phyloP scores from a whole-genome alignment of 92 coral and sea anemone genomes.

The Bergia puertoricense region DNA sequence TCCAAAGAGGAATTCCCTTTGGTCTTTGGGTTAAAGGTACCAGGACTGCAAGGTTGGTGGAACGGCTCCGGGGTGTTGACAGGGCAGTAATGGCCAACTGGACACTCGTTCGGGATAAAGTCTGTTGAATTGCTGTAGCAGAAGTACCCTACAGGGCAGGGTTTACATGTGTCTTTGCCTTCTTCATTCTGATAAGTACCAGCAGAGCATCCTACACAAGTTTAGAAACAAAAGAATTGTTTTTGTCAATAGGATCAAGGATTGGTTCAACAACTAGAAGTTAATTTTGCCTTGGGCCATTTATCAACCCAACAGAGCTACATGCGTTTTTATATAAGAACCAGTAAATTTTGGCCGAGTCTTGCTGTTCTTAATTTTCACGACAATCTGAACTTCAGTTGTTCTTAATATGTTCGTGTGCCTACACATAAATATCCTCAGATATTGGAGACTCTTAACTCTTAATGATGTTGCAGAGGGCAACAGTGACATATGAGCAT shows the following conservation, averaged over 20 bases:
- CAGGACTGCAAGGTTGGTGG: conserved; percentile 77
- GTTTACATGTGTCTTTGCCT: conserved; percentile 70
- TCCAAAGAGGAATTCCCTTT: conserved; percentile 80
- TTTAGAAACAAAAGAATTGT: not conserved
- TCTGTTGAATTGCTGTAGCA: conserved; percentile 89
- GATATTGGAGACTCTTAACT: too few species aligned
- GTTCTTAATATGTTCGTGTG: too few species aligned
- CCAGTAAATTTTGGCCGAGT: too few species aligned
- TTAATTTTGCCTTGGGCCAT: too few species aligned
- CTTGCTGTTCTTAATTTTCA: too few species aligned
- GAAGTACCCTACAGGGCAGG: conserved; percentile 91
- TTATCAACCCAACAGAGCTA: too few species aligned
- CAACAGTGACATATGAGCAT: too few species aligned
- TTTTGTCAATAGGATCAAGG: not conserved
- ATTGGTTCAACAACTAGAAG: too few species aligned
- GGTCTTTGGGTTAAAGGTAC: conserved; percentile 84
- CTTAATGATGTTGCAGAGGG: too few species aligned
- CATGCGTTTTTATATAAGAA: too few species aligned
- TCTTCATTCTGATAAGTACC: conserved; percentile 89
- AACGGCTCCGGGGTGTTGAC: conserved; percentile 72
- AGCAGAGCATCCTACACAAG: conserved; percentile 78
- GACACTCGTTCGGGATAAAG: conserved; percentile 74
- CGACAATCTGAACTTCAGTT: too few species aligned
- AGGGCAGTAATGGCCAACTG: conserved; percentile 86
- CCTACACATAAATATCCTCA: too few species aligned